Base-by-base conservation (phyloP, 2,797 vertebrate genomes). In the Bucorvus abyssinicus region DNA sequence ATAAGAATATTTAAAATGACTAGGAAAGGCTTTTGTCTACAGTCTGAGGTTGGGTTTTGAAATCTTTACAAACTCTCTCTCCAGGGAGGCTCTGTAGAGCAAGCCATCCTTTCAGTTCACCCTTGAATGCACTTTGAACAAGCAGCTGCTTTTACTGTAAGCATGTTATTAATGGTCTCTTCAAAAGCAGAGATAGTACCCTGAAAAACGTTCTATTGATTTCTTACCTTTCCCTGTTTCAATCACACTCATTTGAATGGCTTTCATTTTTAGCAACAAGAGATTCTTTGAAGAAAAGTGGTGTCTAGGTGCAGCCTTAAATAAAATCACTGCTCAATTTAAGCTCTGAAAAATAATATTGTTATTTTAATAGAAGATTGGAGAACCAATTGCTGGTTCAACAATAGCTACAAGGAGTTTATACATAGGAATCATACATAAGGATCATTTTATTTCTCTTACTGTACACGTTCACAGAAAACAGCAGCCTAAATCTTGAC, bases 361-460 rank as follows among this genome's bases (percentile, higher is more conserved):
- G 97, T 97, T 98, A 98, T 97, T 98, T 98, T 98, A 98, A 98
- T 97, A 98, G 97, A 97, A 96, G 94, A 97, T 96, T 96, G 94
- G 95, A 96, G 94, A 96, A 95, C 88, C 61, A 74, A 95, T 96
- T 97, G 94, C 52, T 30, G 77, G 94, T 93, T 97, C 97, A 96
- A 97, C 98, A 98, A 97, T 94, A 96, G 92, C 93, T 94, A 96
- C 96, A 96, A 97, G 89, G 90, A 95, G 88, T 96, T 96, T 97
- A 96, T 97, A 97, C 90, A 90, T 64, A 97, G 95, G 96, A 97
- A 97, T 97, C 96, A 95, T 92, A 92, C 65, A 92, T 70, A 18
- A 90, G 65, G 87, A 93, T 96, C 27, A 14, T 97, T 97, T 97
- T 96, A 94, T 97, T 97, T 97, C 91, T 96, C 92, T 90, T 94